Evolutionary conservation across 2,797 vertebrate species (phyloP).

Genomic region (Myotis planiceps): DNA sequence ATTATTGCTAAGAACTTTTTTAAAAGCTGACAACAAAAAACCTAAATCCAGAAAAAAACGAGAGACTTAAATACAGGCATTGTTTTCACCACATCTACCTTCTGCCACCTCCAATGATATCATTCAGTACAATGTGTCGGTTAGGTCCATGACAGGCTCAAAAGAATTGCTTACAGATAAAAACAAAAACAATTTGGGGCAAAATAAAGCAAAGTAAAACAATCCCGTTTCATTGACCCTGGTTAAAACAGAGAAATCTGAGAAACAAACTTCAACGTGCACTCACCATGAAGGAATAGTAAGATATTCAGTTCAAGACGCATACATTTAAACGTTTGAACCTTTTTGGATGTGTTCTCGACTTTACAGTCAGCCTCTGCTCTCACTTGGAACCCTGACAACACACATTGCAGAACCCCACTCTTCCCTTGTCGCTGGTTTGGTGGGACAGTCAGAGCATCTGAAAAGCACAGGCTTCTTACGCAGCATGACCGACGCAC

Average conservation of each 20-base stretch:
- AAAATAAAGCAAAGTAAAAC: slow-evolving; percentile 6
- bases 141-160: neutral
- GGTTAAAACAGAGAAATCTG: neutral
- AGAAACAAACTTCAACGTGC: neutral
- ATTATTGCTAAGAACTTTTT: neutral
- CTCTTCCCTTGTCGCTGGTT: neutral
- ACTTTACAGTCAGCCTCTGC: neutral
- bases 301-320: neutral
- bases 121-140: neutral
- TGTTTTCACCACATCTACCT: neutral
- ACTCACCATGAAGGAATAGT: neutral
- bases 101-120: neutral
- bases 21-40: neutral
- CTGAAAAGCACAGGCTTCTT: neutral
- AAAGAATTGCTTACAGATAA: neutral
- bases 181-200: neutral
- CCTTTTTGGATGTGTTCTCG: neutral
- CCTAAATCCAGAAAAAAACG: neutral
- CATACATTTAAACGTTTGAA: neutral
- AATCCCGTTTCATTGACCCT: neutral
- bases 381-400: neutral
- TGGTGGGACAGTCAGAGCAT: neutral
- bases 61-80: neutral
- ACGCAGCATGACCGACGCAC: neutral
- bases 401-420: neutral